Conservation (phyloP, 2,888 invertebrate genomes). For the Acanthosepion pharaonis region DNA sequence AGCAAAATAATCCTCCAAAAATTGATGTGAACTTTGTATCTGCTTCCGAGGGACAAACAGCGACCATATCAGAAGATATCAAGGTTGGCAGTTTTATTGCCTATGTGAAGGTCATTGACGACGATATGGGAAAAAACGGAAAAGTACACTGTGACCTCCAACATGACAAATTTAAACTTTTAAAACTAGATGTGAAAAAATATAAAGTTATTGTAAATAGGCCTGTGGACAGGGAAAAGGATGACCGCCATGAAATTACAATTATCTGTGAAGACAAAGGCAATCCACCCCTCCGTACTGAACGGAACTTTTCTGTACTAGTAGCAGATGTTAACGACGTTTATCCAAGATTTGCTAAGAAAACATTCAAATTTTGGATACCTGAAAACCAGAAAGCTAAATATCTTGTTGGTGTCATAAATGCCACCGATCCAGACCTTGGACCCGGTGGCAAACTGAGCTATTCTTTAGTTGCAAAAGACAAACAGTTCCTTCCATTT, state of each 20-base stretch:
- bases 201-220: constrained; percentile 22
- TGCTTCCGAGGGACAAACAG: background rate
- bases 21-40: background rate
- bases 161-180: background rate
- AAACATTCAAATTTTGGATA: constrained; percentile 22
- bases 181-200: background rate
- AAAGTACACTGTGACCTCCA: background rate
- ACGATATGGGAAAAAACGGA: background rate
- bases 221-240: background rate
- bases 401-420: background rate
- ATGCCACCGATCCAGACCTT: background rate
- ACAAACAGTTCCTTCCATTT: constrained; percentile 12
- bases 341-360: background rate
- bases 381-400: constrained; percentile 21
- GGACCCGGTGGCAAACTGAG: background rate
- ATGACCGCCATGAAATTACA: background rate
- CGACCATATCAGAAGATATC: background rate
- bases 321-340: background rate
- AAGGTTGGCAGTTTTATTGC: background rate
- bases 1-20: background rate
- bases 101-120: background rate
- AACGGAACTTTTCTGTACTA: background rate
- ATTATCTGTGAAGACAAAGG: background rate
- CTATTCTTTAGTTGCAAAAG: background rate
- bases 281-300: background rate